Evolutionary conservation across 2,888 invertebrate genomes (phyloP).

Genomic region (Torymus texanus): DNA sequence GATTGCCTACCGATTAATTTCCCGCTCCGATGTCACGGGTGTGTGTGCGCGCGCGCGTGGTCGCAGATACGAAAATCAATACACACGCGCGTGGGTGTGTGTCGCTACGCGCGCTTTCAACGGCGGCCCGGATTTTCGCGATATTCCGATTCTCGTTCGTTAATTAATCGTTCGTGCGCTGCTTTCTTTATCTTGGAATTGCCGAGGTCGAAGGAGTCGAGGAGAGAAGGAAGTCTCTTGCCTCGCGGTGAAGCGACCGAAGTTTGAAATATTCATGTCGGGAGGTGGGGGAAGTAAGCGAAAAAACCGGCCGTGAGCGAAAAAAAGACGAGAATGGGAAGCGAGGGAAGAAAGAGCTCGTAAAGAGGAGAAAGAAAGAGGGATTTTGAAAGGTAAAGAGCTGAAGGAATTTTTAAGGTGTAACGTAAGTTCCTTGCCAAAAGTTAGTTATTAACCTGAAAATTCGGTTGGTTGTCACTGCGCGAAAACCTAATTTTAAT

Average conservation of each 20-base stretch:
- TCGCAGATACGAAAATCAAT: conserved; percentile 29
- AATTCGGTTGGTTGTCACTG: too few species aligned
- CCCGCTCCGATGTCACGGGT: conserved; percentile 20
- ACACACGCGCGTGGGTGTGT: neutral
- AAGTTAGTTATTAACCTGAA: too few species aligned
- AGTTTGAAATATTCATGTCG: conserved; percentile 13
- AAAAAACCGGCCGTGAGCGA: neutral
- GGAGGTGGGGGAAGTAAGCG: neutral
- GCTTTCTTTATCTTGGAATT: neutral
- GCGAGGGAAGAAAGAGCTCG: neutral
- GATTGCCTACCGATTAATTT: conserved; percentile 51
- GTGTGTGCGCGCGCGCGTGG: too few species aligned
- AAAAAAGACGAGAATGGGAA: neutral
- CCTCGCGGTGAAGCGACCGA: neutral
- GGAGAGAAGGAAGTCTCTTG: neutral
- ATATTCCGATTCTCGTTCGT: conserved; percentile 23
- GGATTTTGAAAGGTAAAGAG: conserved; percentile 5
- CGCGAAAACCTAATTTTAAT: too few species aligned
- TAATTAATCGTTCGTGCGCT: conserved; percentile 16
- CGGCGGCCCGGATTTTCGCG: conserved; percentile 5
- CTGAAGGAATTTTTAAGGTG: neutral
- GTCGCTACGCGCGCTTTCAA: conserved; percentile 9
- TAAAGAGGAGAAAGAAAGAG: neutral
- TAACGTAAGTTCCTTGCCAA: neutral
- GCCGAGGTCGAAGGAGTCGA: neutral